Percentiles rank a stretch among this genome's conserved stretches.
phyloP scores from a whole-genome alignment of 2,113 vertebrate species.

The Nesogale talazaci region DNA sequence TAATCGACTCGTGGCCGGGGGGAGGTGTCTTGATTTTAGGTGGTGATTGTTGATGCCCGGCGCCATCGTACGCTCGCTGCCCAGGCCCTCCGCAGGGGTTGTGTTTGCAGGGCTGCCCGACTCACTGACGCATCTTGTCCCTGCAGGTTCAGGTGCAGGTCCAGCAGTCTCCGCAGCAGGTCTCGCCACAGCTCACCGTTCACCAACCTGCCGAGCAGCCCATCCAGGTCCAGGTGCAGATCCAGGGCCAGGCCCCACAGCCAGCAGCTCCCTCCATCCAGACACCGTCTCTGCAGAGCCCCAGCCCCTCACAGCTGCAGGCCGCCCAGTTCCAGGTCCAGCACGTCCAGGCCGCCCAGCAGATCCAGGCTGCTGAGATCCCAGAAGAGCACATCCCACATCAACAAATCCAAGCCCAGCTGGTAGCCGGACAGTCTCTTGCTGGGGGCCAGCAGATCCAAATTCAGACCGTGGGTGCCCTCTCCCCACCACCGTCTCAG shows the following conservation, averaged over 20 bases:
- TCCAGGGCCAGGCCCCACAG: slow-evolving; percentile 94
- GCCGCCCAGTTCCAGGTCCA: slow-evolving; percentile 92
- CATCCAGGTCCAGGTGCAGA: slow-evolving; percentile 98
- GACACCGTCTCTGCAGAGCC: slow-evolving; percentile 90
- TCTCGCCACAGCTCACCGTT: slow-evolving; percentile 92
- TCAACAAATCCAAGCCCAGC: slow-evolving; percentile 97
- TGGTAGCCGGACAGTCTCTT: slow-evolving; percentile 93
- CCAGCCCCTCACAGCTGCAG: slow-evolving; percentile 91
- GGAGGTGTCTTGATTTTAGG: too few species aligned
- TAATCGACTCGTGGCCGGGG: too few species aligned
- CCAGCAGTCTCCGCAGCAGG: slow-evolving; percentile 90
- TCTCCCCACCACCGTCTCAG: slow-evolving; percentile 91
- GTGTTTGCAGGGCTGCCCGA: background rate
- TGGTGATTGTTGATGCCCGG: too few species aligned
- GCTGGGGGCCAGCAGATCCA: slow-evolving; percentile 96
- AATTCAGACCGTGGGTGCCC: slow-evolving; percentile 96
- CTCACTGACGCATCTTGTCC: slow-evolving; percentile 51
- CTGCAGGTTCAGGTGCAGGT: slow-evolving; percentile 91
- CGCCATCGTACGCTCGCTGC: background rate
- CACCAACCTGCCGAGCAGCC: slow-evolving; percentile 95
- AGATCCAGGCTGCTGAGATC: slow-evolving; percentile 94
- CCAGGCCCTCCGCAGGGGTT: background rate
- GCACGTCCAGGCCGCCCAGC: slow-evolving; percentile 91
- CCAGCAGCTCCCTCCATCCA: slow-evolving; percentile 88
- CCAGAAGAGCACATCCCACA: slow-evolving; percentile 96